Evolutionary conservation across 2,888 invertebrate species (phyloP).

Genomic region (Conomelus anceps): DNA sequence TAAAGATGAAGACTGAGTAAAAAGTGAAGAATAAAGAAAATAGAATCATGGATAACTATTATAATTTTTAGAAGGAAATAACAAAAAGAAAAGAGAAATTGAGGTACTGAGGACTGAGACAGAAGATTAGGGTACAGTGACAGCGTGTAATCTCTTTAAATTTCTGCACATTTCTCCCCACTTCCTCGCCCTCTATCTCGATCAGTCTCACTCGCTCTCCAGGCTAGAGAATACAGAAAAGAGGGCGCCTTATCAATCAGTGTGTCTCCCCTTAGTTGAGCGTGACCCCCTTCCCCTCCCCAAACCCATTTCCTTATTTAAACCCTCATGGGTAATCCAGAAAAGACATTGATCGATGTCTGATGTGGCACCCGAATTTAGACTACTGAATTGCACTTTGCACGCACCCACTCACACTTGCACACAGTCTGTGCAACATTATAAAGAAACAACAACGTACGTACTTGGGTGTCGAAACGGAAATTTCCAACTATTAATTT

Average conservation of each 20-base stretch:
- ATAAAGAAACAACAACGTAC: background rate
- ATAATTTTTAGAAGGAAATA: too few relatives aligned
- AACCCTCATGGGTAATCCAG: background rate
- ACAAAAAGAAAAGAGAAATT: too few relatives aligned
- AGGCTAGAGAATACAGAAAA: background rate
- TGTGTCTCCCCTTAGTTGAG: background rate
- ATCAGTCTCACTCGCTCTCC: background rate
- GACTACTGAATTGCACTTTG: background rate
- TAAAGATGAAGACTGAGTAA: too few relatives aligned
- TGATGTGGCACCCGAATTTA: background rate
- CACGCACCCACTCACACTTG: background rate
- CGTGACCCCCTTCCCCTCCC: background rate
- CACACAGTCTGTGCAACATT: background rate
- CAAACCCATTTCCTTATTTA: background rate
- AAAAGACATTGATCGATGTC: background rate
- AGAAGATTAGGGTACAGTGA: too few relatives aligned
- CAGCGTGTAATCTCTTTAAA: too few relatives aligned
- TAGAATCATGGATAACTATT: too few relatives aligned
- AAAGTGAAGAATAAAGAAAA: too few relatives aligned
- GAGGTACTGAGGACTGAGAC: too few relatives aligned
- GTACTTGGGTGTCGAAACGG: background rate
- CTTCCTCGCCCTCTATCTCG: background rate
- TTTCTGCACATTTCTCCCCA: background rate
- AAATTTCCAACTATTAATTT: background rate
- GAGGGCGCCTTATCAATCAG: background rate